Percentiles rank a stretch among this genome's conserved stretches.
Conservation (phyloP, 2,888 invertebrate species). For the Sminthurinus aureus region DNA sequence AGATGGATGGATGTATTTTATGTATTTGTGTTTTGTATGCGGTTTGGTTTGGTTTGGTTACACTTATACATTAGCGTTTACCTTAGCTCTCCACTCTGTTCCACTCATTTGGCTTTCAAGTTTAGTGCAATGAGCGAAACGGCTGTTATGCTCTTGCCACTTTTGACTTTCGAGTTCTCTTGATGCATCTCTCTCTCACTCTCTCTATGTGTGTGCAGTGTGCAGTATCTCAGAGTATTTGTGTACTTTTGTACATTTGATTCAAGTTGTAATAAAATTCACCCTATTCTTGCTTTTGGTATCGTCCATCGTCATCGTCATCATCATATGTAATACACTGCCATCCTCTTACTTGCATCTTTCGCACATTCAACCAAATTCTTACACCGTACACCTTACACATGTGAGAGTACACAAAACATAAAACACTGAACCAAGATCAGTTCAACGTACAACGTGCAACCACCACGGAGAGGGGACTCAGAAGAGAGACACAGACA, state of each 20-base stretch:
- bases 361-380: too few species aligned
- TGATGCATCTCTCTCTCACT: neutral
- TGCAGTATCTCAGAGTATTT: too few species aligned
- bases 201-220: neutral
- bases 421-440: too few species aligned
- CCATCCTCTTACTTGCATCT: too few species aligned
- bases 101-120: slow-evolving; percentile 38
- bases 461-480: neutral
- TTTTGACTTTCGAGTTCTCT: slow-evolving; percentile 24
- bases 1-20: neutral
- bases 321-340: neutral
- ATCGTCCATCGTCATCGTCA: neutral
- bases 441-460: neutral
- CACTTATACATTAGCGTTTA: too few species aligned
- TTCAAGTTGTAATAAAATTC: neutral
- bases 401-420: neutral
- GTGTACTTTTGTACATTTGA: too few species aligned
- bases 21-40: neutral
- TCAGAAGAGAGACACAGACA: neutral
- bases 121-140: slow-evolving; percentile 37
- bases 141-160: slow-evolving; percentile 34
- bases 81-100: slow-evolving; percentile 12
- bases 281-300: neutral
- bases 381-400: too few species aligned
- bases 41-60: neutral